Evolutionary conservation across 2,888 invertebrate genomes (phyloP).

Genomic region (Epirrhoe alternata): DNA sequence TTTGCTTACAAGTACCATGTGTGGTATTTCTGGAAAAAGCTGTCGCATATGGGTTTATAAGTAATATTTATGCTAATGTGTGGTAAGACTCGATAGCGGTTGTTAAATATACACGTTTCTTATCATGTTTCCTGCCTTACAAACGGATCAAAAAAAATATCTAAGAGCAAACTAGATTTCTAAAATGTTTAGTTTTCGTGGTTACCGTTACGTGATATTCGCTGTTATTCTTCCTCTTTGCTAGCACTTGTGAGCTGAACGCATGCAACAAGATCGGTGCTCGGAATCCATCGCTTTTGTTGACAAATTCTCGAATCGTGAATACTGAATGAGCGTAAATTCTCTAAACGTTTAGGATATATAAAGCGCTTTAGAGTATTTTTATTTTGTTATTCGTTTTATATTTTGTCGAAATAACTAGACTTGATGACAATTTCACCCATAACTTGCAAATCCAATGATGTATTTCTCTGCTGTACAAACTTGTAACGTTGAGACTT

Average conservation of each 20-base stretch:
- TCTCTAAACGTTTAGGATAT: constrained; percentile 24
- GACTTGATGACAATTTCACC: not conserved
- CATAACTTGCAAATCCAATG: not conserved
- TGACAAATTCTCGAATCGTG: constrained; percentile 21
- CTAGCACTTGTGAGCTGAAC: not conserved
- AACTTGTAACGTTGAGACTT: too few species aligned
- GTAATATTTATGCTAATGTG: not conserved
- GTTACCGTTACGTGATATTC: not conserved
- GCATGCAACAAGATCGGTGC: constrained; percentile 22
- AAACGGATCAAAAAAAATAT: not conserved
- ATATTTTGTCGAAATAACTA: not conserved
- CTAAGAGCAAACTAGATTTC: not conserved
- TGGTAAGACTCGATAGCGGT: not conserved
- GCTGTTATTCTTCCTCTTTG: not conserved
- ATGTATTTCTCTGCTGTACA: not conserved
- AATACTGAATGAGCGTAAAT: constrained; percentile 28
- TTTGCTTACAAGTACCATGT: not conserved
- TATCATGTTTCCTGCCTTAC: not conserved
- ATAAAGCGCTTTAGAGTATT: constrained; percentile 6
- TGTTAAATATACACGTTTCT: not conserved
- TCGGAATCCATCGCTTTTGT: constrained; percentile 20
- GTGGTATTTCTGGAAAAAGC: not conserved
- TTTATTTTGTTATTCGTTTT: constrained; percentile 2
- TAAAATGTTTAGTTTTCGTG: not conserved
- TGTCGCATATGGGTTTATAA: not conserved